Conservation (phyloP, 2,113 vertebrate genomes). For the Nasalis larvatus region DNA sequence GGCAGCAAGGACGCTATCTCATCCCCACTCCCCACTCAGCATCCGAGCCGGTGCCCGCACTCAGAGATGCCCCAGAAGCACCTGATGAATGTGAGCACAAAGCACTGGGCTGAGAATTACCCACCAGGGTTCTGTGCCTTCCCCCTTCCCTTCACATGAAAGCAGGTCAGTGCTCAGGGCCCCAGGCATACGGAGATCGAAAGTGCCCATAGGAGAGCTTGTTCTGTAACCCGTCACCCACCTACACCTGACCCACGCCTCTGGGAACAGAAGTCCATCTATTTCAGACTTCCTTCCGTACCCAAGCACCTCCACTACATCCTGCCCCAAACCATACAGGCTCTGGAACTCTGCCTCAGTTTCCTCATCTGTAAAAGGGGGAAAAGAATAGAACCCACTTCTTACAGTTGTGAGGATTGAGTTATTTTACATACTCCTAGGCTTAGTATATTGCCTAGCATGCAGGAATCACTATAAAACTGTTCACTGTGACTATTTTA, state of each 20-base stretch:
- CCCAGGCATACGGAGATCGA: background rate
- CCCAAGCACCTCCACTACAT: background rate
- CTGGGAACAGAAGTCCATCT: background rate
- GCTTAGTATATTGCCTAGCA: background rate
- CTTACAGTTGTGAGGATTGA: background rate
- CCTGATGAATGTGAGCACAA: background rate
- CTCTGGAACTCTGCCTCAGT: background rate
- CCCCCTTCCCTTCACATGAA: background rate
- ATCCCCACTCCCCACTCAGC: background rate
- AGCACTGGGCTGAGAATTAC: background rate
- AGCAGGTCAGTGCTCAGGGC: background rate
- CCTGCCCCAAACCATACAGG: background rate
- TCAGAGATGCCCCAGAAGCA: fast-evolving
- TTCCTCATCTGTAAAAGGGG: background rate
- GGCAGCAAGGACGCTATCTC: background rate
- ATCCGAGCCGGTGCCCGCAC: background rate
- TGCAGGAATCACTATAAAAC: background rate
- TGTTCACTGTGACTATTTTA: background rate
- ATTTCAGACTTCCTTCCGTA: background rate
- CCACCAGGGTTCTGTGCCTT: fast-evolving
- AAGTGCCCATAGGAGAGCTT: background rate
- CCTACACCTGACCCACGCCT: fast-evolving
- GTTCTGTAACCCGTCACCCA: background rate
- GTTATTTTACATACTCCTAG: background rate
- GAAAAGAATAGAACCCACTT: background rate